Conservation (phyloP, 1,140 invertebrate genomes). For the Trichonephila clavata region DNA sequence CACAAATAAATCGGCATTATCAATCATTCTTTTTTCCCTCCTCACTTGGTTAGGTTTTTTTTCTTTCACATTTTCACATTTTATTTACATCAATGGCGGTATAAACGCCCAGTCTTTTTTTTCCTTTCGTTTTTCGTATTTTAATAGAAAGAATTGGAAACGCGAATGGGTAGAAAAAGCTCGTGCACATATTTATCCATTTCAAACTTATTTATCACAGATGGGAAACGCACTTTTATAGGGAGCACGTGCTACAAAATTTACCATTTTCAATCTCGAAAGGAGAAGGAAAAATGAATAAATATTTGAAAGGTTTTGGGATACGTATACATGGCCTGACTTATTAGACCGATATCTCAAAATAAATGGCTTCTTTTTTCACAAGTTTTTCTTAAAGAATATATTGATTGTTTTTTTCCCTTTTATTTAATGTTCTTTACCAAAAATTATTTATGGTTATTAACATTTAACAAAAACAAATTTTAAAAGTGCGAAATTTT, state of each 20-base stretch:
- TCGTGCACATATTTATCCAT: slow-evolving; percentile 41
- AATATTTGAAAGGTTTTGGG: not conserved
- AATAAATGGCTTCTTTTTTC: not conserved
- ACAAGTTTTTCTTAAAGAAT: not conserved
- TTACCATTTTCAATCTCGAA: slow-evolving; percentile 23
- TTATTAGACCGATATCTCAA: not conserved
- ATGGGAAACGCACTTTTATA: slow-evolving; percentile 5
- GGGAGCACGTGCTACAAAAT: slow-evolving; percentile 18
- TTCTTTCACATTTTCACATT: slow-evolving; percentile 27
- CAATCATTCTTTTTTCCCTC: slow-evolving; percentile 13
- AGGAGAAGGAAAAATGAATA: not conserved
- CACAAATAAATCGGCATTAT: slow-evolving; percentile 57
- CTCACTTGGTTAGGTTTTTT: not conserved
- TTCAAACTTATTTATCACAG: slow-evolving; percentile 35
- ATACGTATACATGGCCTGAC: not conserved
- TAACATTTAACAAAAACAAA: too few species aligned
- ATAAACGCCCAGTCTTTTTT: not conserved
- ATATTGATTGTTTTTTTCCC: too few species aligned
- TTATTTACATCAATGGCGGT: slow-evolving; percentile 39
- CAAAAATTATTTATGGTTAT: too few species aligned
- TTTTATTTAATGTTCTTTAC: not conserved
- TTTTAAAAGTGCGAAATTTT: too few species aligned
- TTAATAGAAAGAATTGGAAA: slow-evolving; percentile 41
- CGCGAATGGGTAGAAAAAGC: not conserved
- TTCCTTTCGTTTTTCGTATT: slow-evolving; percentile 5